Base-by-base conservation (phyloP, 2,797 vertebrate species). In the Dendrocincla tyrannina region DNA sequence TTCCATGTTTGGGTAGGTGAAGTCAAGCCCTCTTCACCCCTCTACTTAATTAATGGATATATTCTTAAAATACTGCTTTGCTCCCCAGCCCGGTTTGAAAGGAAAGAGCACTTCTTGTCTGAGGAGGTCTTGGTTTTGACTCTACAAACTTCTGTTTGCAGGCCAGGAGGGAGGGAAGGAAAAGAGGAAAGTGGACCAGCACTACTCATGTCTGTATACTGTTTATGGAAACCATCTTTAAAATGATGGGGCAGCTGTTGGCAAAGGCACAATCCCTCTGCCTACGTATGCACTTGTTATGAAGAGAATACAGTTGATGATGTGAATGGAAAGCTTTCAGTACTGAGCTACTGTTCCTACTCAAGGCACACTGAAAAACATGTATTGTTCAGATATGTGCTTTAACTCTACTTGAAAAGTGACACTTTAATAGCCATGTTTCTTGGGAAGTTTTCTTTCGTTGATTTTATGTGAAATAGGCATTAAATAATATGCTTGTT, bases 311-410 rank as follows among this genome's bases (percentile, higher is more conserved):
- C 39, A 94, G 82, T 28, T 88, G 73, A 90, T 93, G 50, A 64
- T 85, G 56, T 94, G 87, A 93, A 92, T 72, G 83, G 64, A 72
- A 89, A 52, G 85, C 79, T 90, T 73, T 92, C 35, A 78, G 66
- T 73, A 25, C 69, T 41, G 47, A 92, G 62, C 62, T 94, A 76
- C 62, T 88, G 30, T 86, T 83, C 75, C 62, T 85, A 44, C 66
- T 92, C 69, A 62, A 83, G 64, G 64, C 75, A 50, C 53, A 17
- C 76, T 89, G 66, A 92, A n/a, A 89, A n/a, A 6, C 0, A 0
- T 76, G 19, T 46, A 27, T 74, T 87, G 74, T 85, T 91, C 89
- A 84, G 66, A 35, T 78, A 47, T 0, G 4, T 62, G 25, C 50
- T 92, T 75, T 92, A 89, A 81, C 66, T 95, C 59, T 82, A 59